A percentile compares a stretch with the other conserved stretches of the same genome.
These are phyloP conservation scores for Sturnus vulgaris DNA, from an alignment of 2,113 vertebrate genomes.

Conservation along the genomic window DNA sequence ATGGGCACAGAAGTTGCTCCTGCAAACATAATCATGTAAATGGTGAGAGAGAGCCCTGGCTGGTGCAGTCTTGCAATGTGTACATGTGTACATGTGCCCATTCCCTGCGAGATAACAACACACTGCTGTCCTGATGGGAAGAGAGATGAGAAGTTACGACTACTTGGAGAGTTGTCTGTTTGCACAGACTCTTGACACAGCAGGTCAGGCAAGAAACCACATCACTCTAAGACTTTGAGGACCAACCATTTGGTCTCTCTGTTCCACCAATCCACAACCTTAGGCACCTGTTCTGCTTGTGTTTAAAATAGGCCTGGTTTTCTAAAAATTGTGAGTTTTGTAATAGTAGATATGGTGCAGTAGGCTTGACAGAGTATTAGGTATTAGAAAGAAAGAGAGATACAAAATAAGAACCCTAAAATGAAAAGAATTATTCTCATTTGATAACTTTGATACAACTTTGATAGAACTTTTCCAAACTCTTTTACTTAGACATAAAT, in stretches of 20 bases:
- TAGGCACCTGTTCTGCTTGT: neutral
- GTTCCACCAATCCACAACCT: neutral
- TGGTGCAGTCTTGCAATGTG: neutral
- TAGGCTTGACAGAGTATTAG: neutral
- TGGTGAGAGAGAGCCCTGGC: neutral
- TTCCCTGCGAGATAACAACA: neutral
- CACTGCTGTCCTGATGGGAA: neutral
- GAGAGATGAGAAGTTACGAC: neutral
- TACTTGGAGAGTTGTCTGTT: neutral
- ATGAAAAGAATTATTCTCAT: neutral
- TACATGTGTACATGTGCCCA: accelerated
- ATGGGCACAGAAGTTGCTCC: neutral
- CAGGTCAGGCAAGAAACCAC: neutral
- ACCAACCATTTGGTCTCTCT: neutral
- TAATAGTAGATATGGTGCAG: neutral
- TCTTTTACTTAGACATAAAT: neutral
- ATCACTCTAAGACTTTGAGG: neutral
- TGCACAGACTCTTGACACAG: neutral
- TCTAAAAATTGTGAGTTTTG: neutral
- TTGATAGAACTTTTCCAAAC: neutral
- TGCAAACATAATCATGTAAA: neutral
- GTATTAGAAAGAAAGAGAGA: neutral
- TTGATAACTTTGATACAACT: neutral
- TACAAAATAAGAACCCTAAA: neutral
- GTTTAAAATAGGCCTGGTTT: neutral